Evolutionary conservation across 2,113 vertebrate species (phyloP).

Genomic region (Peromyscus polionotus): DNA sequence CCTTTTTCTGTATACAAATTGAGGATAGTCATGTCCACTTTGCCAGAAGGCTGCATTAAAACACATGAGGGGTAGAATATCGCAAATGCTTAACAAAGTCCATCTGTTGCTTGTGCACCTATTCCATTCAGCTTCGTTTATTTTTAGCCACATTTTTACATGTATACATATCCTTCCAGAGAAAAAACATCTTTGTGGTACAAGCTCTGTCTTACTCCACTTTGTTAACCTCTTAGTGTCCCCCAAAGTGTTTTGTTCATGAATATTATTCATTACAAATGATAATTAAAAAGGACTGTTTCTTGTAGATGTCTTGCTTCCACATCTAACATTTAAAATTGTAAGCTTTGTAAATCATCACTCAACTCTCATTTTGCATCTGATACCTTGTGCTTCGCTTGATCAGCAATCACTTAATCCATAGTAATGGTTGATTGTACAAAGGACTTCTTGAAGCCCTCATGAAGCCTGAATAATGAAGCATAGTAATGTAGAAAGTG

Average conservation of each 20-base stretch:
- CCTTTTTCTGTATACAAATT: constrained; percentile 1
- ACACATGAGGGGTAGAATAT: background rate
- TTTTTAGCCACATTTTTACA: background rate
- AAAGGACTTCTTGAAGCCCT: background rate
- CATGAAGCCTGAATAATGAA: background rate
- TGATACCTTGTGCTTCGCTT: background rate
- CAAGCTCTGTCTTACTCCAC: background rate
- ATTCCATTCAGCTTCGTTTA: background rate
- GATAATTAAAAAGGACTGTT: background rate
- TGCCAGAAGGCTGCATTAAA: background rate
- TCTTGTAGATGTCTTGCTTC: background rate
- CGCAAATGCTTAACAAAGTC: background rate
- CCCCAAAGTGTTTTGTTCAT: background rate
- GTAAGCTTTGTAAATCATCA: background rate
- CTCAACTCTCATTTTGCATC: background rate
- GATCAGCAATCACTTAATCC: background rate
- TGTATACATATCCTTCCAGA: background rate
- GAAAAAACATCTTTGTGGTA: background rate
- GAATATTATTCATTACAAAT: background rate
- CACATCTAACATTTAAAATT: background rate
- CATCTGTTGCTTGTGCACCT: background rate
- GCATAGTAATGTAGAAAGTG: background rate
- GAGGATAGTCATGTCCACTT: background rate
- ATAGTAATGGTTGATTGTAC: background rate
- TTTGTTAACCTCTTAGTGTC: background rate